phyloP scores from a whole-genome alignment of 37 sponge, comb jelly and placozoan genomes.

The Hexactinellida sp. region DNA sequence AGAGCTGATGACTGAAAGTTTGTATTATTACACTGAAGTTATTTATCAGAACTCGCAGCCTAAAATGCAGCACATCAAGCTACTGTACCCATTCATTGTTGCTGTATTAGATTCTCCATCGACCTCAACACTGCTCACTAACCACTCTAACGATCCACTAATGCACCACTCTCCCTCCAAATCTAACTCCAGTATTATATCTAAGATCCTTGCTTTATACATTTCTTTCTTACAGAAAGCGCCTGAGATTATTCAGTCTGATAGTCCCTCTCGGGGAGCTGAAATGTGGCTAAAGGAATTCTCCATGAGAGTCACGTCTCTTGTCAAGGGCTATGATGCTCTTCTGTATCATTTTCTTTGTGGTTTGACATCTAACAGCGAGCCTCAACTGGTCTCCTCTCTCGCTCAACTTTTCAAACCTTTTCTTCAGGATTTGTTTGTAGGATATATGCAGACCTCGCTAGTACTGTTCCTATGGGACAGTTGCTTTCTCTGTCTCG shows the following conservation, averaged over 20 bases:
- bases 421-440: neutral
- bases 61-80: neutral
- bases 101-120: neutral
- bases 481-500: neutral
- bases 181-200: neutral
- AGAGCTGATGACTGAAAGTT: neutral
- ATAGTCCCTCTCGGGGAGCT: neutral
- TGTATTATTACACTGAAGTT: neutral
- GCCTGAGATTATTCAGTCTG: neutral
- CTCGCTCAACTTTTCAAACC: neutral
- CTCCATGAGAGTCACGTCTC: neutral
- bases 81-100: neutral
- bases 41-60: neutral
- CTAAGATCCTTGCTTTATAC: neutral
- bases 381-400: neutral
- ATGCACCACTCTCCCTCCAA: neutral
- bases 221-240: neutral
- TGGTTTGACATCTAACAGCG: neutral
- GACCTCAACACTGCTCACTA: neutral
- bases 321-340: neutral
- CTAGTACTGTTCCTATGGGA: neutral
- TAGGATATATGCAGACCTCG: neutral
- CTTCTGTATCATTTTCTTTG: constrained; percentile 3
- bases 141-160: neutral
- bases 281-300: neutral